Percentiles rank a stretch among this genome's conserved stretches.
Conservation (phyloP, 2,113 vertebrate species). For the Podiceps cristatus region DNA sequence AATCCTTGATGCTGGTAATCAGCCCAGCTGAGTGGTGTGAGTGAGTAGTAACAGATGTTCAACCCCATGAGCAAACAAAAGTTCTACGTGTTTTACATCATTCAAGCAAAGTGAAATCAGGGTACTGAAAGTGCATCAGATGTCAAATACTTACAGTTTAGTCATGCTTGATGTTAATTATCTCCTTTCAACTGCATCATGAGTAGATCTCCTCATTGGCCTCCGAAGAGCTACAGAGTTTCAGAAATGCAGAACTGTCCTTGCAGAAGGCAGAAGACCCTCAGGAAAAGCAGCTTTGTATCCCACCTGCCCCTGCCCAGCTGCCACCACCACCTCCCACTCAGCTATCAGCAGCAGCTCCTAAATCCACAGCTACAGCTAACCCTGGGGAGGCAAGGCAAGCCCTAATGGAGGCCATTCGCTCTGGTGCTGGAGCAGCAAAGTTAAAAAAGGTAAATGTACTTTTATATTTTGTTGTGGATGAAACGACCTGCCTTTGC, state of each 20-base stretch:
- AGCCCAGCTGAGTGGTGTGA: slow-evolving; percentile 40
- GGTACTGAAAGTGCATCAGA: background rate
- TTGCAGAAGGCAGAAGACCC: background rate
- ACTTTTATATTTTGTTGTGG: background rate
- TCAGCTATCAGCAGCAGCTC: slow-evolving; percentile 9
- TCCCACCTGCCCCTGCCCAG: slow-evolving; percentile 19
- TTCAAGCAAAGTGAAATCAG: background rate
- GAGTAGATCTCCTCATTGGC: slow-evolving; percentile 85
- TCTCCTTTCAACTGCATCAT: background rate
- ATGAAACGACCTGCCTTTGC: background rate
- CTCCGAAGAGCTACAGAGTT: slow-evolving; percentile 80
- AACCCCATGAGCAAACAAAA: background rate
- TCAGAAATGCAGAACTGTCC: slow-evolving; percentile 44
- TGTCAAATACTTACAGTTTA: background rate
- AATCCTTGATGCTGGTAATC: slow-evolving; percentile 11
- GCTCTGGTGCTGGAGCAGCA: slow-evolving; percentile 89
- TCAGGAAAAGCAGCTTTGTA: background rate
- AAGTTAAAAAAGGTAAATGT: slow-evolving; percentile 87
- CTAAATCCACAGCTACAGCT: background rate
- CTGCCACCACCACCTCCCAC: slow-evolving; percentile 46
- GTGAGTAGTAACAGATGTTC: slow-evolving; percentile 53
- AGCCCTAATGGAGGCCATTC: slow-evolving; percentile 92
- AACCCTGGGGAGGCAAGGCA: slow-evolving; percentile 77
- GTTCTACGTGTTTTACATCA: background rate
- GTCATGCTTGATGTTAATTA: background rate